These are phyloP conservation scores for Chrysotoxum bicinctum DNA, from an alignment of 2,888 invertebrate genomes.

Conservation along the genomic window DNA sequence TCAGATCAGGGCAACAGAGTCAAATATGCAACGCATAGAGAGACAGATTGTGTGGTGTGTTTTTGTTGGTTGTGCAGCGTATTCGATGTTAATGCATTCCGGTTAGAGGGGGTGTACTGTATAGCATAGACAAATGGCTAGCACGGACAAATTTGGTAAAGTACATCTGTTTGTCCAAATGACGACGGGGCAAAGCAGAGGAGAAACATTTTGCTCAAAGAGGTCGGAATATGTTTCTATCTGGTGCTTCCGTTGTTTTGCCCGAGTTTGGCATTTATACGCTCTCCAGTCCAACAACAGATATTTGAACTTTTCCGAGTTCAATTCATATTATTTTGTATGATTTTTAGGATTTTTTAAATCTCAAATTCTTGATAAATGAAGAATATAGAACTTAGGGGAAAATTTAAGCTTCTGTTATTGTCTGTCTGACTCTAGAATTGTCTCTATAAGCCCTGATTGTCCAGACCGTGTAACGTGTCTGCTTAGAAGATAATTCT, in stretches of 20 bases:
- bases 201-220: constrained; percentile 2
- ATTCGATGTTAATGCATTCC: constrained; percentile 54
- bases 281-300: not conserved
- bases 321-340: too few relatives aligned
- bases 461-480: too few relatives aligned
- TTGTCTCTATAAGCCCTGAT: too few relatives aligned
- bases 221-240: not conserved
- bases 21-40: constrained; percentile 50
- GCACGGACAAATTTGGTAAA: constrained; percentile 45
- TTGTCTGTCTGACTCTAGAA: too few relatives aligned
- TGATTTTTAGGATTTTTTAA: too few relatives aligned
- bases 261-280: not conserved
- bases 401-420: too few relatives aligned
- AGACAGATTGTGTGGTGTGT: constrained; percentile 24
- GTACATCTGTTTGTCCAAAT: constrained; percentile 32
- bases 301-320: not conserved
- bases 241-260: constrained; percentile 10
- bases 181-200: not conserved
- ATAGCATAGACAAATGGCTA: constrained; percentile 22
- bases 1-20: constrained; percentile 46
- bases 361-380: too few relatives aligned
- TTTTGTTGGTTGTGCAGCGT: constrained; percentile 20
- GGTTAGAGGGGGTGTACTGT: constrained; percentile 25
- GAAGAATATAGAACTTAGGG: too few relatives aligned
- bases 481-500: too few relatives aligned